Conservation (phyloP, 2,888 invertebrate genomes). For the Ommatoiulus sabulosus region DNA sequence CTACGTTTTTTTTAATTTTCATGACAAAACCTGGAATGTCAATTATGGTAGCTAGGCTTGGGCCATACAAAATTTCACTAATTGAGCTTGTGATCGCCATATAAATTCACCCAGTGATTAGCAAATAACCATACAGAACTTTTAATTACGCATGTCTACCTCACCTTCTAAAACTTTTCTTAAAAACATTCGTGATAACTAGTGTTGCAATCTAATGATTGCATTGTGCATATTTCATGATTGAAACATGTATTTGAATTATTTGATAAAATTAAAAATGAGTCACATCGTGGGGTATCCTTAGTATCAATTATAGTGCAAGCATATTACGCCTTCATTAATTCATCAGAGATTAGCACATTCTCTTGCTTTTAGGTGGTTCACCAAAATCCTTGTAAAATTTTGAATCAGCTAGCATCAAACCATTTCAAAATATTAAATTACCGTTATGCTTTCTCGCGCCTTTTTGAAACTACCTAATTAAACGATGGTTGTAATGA, state of each 20-base stretch:
- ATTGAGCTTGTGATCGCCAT: not conserved
- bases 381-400: not conserved
- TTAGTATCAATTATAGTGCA: too few relatives aligned
- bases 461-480: not conserved
- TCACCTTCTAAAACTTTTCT: too few relatives aligned
- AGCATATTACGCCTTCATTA: too few relatives aligned
- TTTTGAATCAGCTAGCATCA: not conserved
- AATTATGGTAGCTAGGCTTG: not conserved
- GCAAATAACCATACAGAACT: not conserved
- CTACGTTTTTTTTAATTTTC: too few relatives aligned
- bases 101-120: not conserved
- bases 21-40: conserved; percentile 13
- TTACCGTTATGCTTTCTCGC: not conserved
- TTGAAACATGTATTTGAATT: too few relatives aligned
- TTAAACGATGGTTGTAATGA: not conserved
- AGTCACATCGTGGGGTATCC: too few relatives aligned
- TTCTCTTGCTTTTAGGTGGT: not conserved
- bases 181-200: too few relatives aligned
- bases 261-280: too few relatives aligned
- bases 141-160: not conserved
- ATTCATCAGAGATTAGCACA: not conserved
- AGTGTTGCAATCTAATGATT: too few relatives aligned
- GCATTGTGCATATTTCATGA: not conserved
- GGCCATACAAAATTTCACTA: not conserved
- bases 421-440: not conserved